Percentiles rank a stretch among this genome's conserved stretches.
Conservation (phyloP, 2,797 vertebrate genomes). For the Gephyroberyx darwinii region DNA sequence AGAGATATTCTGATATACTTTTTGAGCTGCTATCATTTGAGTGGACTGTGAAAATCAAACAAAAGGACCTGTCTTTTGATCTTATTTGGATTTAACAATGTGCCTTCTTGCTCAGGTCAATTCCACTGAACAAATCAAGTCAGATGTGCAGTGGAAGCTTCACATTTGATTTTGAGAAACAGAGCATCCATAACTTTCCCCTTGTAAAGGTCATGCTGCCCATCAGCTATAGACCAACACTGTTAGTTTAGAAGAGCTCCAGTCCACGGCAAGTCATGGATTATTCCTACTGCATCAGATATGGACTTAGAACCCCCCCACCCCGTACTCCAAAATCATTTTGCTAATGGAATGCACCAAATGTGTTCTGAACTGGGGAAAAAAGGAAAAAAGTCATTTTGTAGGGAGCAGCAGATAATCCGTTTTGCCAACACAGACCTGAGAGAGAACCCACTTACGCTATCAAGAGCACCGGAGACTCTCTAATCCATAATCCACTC, state of each 20-base stretch:
- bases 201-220: slow-evolving; percentile 63
- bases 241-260: slow-evolving; percentile 51
- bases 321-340: slow-evolving; percentile 67
- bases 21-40: slow-evolving; percentile 4
- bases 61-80: slow-evolving; percentile 32
- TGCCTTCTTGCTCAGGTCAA: slow-evolving; percentile 44
- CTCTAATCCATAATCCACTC: slow-evolving; percentile 80
- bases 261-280: slow-evolving; percentile 60
- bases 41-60: slow-evolving; percentile 12
- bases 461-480: slow-evolving; percentile 76
- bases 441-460: slow-evolving; percentile 75
- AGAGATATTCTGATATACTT: slow-evolving; percentile 2
- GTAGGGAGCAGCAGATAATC: slow-evolving; percentile 75
- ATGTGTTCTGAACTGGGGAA: slow-evolving; percentile 59
- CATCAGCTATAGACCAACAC: slow-evolving; percentile 45
- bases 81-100: slow-evolving; percentile 59
- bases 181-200: slow-evolving; percentile 56
- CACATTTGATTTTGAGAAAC: slow-evolving; percentile 59
- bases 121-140: slow-evolving; percentile 57
- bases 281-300: slow-evolving; percentile 61
- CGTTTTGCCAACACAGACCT: slow-evolving; percentile 79
- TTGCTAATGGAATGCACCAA: slow-evolving; percentile 73
- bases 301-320: slow-evolving; percentile 48
- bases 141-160: slow-evolving; percentile 36
- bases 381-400: slow-evolving; percentile 69